Evolutionary conservation across 1,140 invertebrate genomes (phyloP).

Genomic region (Procambarus virginalis): DNA sequence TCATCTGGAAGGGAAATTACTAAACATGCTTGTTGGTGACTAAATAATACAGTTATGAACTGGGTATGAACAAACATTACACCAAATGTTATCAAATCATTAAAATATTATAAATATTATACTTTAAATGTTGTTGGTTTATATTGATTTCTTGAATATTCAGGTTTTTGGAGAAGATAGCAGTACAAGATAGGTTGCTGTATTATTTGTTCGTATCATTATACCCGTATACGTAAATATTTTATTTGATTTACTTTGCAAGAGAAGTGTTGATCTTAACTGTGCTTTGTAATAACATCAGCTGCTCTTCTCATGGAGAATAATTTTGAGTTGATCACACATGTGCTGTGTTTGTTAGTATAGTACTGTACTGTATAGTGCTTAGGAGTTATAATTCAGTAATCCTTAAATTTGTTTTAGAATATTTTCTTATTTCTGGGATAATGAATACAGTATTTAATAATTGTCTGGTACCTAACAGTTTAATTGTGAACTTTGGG

Average conservation of each 20-base stretch:
- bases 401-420: too few relatives aligned
- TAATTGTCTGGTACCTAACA: not conserved
- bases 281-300: not conserved
- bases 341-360: not conserved
- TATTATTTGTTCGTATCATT: not conserved
- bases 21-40: not conserved
- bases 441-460: not conserved
- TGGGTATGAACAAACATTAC: not conserved
- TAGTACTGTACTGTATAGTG: not conserved
- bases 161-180: not conserved
- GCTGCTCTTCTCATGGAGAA: not conserved
- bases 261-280: not conserved
- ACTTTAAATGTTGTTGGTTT: not conserved
- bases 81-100: not conserved
- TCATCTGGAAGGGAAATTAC: not conserved
- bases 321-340: not conserved
- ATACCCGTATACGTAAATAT: not conserved
- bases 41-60: not conserved
- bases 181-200: not conserved
- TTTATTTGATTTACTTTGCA: not conserved
- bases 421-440: not conserved
- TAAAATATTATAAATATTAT: not conserved
- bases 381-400: too few relatives aligned
- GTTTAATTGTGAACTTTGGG: not conserved
- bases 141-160: not conserved